Evolutionary conservation across 2,113 vertebrate species (phyloP).

Genomic region (Protomyctophum bolini): DNA sequence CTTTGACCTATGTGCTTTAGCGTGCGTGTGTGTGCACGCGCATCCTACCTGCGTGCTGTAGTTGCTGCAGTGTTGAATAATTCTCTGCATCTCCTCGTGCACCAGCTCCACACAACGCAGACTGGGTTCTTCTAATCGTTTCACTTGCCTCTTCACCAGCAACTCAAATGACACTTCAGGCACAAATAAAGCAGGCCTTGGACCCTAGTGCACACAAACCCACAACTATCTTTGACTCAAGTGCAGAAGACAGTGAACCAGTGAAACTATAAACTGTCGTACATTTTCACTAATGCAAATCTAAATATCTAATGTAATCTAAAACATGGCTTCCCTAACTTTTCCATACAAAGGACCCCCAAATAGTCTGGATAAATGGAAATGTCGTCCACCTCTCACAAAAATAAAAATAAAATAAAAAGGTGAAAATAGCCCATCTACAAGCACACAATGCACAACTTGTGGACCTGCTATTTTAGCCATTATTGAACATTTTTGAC

Average conservation of each 20-base stretch:
- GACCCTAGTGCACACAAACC: slow-evolving; percentile 81
- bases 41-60: slow-evolving; percentile 93
- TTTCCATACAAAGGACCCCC: too few species aligned
- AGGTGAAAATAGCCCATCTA: too few species aligned
- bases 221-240: background rate
- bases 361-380: too few species aligned
- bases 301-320: background rate
- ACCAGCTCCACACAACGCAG: slow-evolving; percentile 97
- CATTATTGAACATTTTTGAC: too few species aligned
- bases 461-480: too few species aligned
- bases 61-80: slow-evolving; percentile 98
- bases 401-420: too few species aligned
- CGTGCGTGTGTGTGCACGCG: background rate
- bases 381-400: too few species aligned
- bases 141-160: slow-evolving; percentile 95
- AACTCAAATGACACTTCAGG: slow-evolving; percentile 97
- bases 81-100: slow-evolving; percentile 98
- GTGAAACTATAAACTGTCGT: too few species aligned
- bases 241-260: background rate
- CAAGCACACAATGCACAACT: too few species aligned
- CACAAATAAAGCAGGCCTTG: slow-evolving; percentile 95
- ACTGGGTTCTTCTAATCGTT: slow-evolving; percentile 96
- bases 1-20: background rate
- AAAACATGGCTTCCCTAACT: too few species aligned
- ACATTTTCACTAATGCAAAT: too few species aligned